phyloP scores from a whole-genome alignment of 2,113 vertebrate species.

The Lutjanus erythropterus region DNA sequence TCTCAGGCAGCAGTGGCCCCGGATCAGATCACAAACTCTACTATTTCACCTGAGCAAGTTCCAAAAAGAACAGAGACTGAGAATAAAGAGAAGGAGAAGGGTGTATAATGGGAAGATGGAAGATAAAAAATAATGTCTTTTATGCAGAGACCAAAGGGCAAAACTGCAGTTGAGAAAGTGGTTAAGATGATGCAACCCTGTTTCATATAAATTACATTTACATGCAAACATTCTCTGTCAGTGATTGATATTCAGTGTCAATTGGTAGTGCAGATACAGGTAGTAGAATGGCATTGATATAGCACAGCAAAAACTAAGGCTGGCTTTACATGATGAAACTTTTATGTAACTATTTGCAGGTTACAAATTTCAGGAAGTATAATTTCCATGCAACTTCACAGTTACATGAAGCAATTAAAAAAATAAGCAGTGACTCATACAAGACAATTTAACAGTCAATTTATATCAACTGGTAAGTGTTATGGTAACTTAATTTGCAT shows the following conservation, averaged over 20 bases:
- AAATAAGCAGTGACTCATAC: no score
- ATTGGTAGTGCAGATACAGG: background rate
- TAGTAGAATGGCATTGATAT: background rate
- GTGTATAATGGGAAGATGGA: background rate
- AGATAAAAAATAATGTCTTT: constrained; percentile 12
- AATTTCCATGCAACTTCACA: no score
- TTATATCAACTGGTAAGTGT: no score
- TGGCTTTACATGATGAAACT: no score
- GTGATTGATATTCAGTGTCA: background rate
- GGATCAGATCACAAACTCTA: constrained; percentile 35
- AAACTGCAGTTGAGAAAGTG: constrained; percentile 1
- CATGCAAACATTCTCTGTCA: background rate
- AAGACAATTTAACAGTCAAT: no score
- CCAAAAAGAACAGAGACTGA: background rate
- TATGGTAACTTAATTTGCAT: no score
- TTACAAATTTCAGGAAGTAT: no score
- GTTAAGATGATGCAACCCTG: constrained; percentile 11
- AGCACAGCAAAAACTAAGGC: background rate
- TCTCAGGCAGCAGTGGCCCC: constrained; percentile 8
- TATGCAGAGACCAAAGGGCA: constrained; percentile 14
- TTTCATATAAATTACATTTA: background rate
- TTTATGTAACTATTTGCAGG: no score
- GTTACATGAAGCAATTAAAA: no score
- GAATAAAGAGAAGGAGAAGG: background rate
- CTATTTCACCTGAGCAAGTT: constrained; percentile 24